Conservation (phyloP, 2,888 invertebrate genomes). For the Hydrotaea diabolus region DNA sequence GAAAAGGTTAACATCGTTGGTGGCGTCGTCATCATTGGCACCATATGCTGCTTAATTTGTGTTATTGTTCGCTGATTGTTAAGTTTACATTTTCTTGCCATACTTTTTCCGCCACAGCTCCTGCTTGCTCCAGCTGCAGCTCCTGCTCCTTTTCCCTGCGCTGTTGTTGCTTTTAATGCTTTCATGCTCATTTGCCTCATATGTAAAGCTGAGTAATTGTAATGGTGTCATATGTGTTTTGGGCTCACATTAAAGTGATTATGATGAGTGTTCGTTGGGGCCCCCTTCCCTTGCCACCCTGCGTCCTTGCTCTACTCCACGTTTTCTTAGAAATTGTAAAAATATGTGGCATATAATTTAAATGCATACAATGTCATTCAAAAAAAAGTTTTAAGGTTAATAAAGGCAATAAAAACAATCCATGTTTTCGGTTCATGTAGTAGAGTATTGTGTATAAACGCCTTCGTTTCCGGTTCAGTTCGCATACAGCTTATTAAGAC, state of each 20-base stretch:
- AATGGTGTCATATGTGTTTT: conserved; percentile 66
- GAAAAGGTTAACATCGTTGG: conserved; percentile 46
- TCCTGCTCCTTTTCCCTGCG: no score
- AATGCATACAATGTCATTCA: not conserved
- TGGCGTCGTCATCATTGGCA: conserved; percentile 78
- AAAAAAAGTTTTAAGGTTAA: conserved; percentile 21
- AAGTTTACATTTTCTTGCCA: conserved; percentile 65
- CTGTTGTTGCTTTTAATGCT: conserved; percentile 27
- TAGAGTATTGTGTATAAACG: not conserved
- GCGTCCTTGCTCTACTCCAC: not conserved
- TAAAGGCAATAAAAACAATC: conserved; percentile 32
- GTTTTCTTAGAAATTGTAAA: not conserved
- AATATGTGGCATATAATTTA: conserved; percentile 13
- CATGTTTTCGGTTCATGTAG: conserved; percentile 27
- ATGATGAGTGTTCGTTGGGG: conserved; percentile 48
- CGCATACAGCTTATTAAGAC: not conserved
- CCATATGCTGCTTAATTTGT: conserved; percentile 81
- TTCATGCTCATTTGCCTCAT: conserved; percentile 31
- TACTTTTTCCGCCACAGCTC: conserved; percentile 1
- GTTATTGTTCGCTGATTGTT: conserved; percentile 78
- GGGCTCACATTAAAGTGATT: conserved; percentile 56
- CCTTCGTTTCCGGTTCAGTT: not conserved
- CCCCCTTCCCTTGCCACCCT: not conserved
- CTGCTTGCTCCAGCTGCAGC: no score
- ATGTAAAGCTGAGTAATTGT: conserved; percentile 59